Conservation (phyloP, 2,113 vertebrate species). For the Nestor notabilis region DNA sequence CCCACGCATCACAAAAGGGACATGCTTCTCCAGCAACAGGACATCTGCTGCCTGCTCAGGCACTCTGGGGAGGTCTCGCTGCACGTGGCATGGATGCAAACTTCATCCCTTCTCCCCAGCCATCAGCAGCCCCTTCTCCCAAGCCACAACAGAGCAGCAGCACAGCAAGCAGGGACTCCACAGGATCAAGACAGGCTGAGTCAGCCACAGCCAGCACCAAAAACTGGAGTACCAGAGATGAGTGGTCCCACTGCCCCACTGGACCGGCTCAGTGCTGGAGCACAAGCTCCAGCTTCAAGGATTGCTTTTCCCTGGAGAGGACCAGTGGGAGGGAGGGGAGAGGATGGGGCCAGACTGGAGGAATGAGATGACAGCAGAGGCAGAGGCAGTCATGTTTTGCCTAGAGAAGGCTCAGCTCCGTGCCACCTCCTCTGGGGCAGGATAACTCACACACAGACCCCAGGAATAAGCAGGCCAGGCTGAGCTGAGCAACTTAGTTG, state of each 20-base stretch:
- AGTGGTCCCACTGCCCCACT: not conserved
- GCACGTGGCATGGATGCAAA: fast-evolving
- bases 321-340: not conserved
- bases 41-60: not conserved
- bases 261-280: not conserved
- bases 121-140: not conserved
- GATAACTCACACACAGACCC: fast-evolving
- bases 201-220: not conserved
- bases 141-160: not conserved
- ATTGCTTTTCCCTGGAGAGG: not conserved
- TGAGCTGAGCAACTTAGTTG: constrained; percentile 42
- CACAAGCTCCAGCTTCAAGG: not conserved
- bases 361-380: fast-evolving
- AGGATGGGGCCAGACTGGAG: not conserved
- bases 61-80: fast-evolving
- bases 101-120: not conserved
- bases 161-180: not conserved
- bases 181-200: fast-evolving
- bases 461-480: not conserved
- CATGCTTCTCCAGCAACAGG: not conserved
- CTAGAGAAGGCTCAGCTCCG: not conserved
- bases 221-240: fast-evolving
- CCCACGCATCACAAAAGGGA: fast-evolving
- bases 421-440: fast-evolving
- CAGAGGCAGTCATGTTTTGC: fast-evolving